Percentiles rank a stretch among this genome's conserved stretches.
Conservation (phyloP, 2,113 vertebrate genomes). For the Eulemur macaco region DNA sequence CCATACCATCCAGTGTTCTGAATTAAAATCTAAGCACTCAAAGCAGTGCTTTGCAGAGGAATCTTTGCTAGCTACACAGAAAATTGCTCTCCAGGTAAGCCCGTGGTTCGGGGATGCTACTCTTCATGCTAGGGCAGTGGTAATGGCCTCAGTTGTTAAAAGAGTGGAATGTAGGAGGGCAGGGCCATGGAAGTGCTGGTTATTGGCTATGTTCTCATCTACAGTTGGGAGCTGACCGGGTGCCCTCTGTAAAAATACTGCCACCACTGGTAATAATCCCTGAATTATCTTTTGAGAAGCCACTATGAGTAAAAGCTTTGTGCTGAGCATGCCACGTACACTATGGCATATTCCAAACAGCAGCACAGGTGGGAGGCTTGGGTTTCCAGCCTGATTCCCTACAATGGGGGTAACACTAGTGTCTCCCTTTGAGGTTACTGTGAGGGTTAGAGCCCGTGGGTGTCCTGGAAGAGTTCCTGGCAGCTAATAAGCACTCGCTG, state of each 20-base stretch:
- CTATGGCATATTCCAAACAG: fast-evolving
- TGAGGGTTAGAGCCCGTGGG: background rate
- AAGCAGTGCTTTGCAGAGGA: background rate
- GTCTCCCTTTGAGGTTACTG: fast-evolving
- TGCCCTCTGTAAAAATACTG: background rate
- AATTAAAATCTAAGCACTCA: background rate
- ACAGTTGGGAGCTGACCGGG: background rate
- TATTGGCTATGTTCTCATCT: background rate
- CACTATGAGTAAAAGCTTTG: background rate
- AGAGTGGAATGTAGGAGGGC: background rate
- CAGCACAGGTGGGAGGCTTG: too few species aligned
- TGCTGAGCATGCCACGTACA: fast-evolving
- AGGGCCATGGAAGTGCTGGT: fast-evolving
- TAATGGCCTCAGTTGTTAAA: background rate
- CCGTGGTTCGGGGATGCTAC: background rate
- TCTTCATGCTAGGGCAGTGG: too few species aligned
- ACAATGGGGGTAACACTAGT: fast-evolving
- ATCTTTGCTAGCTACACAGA: background rate
- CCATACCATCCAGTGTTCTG: background rate
- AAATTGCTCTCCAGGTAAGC: background rate
- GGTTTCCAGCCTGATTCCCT: background rate
- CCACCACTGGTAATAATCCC: background rate
- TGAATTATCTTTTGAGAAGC: background rate
- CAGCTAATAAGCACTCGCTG: background rate
- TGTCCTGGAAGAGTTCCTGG: background rate